These are phyloP conservation scores for Cosmopolites sordidus DNA, from an alignment of 2,888 invertebrate genomes.

Conservation along the genomic window DNA sequence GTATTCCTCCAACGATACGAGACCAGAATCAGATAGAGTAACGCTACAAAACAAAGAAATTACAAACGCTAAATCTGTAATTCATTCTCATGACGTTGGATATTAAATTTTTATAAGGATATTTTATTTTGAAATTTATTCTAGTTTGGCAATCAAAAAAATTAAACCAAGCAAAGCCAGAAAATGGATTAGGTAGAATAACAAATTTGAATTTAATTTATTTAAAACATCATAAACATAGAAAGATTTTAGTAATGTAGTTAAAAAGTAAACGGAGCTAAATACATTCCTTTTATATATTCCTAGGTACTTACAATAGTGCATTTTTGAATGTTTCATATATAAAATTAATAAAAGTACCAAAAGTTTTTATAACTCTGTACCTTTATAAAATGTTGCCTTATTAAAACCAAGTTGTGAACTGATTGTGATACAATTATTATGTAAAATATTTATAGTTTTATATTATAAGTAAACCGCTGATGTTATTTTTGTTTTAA, in stretches of 20 bases:
- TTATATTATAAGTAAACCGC: not conserved
- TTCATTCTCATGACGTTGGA: not conserved
- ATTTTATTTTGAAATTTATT: not conserved
- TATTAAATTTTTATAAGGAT: not conserved
- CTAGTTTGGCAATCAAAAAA: not conserved
- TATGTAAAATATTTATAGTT: not conserved
- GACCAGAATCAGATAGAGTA: slow-evolving; percentile 24
- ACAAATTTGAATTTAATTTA: too few species aligned
- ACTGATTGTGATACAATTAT: not conserved
- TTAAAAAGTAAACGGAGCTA: too few species aligned
- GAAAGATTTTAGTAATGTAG: too few species aligned
- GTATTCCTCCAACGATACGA: slow-evolving; percentile 14
- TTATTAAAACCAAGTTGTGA: not conserved
- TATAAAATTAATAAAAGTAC: too few species aligned
- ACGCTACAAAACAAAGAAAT: slow-evolving; percentile 1
- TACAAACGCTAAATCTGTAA: not conserved
- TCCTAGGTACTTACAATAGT: too few species aligned
- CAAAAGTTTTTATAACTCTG: too few species aligned
- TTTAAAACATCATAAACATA: too few species aligned
- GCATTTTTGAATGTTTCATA: too few species aligned
- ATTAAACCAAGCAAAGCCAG: not conserved
- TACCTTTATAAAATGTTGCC: too few species aligned
- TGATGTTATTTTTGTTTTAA: not conserved
- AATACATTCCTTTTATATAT: too few species aligned
- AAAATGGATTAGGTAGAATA: too few species aligned